Evolutionary conservation across 2,113 vertebrate species (phyloP), one percentile per base, ranked within the genome.

Genomic region (Brachionichthys hirsutus): DNA sequence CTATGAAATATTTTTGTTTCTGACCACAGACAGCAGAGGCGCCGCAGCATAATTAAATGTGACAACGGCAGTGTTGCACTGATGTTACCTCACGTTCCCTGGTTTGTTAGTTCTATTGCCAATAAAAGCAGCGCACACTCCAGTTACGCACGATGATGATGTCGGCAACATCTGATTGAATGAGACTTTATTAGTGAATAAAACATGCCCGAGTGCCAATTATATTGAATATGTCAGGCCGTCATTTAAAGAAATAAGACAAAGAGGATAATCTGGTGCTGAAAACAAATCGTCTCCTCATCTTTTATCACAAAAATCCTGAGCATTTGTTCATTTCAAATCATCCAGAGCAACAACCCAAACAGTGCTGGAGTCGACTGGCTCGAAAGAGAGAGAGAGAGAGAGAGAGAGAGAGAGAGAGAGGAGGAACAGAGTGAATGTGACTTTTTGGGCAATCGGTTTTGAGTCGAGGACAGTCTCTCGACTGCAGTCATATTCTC

Each of bases 361-460:
- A 48, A 50, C 59, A 12, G 16, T 38, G 20, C 19, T 47, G 45
- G 17, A 51, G 58, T 67, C 58, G 38, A 30, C 41, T 24, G 36
- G 52, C 54, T 54, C 2, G 0, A 56, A 8, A 30, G 35, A 38
- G 35, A 30, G 42, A n/a, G 38, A 15, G 24, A 12, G 72, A 55
- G 54, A 18, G 75, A 74, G 54, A 40, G 36, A 44, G n/a, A n/a
- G n/a, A n/a, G n/a, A n/a, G n/a, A 56, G 24, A 30, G 35, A 38
- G 35, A 30, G 42, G 38, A 15, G 24, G 14, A 74, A 55, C 54
- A 18, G 75, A 74, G 54, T 43, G 36, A 44, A 55, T 67, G 49
- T 59, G 60, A 80, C 67, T 77, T 75, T 18, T 47, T 15, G 49
- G 58, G 19, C 82, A 83, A 79, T 85, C 54, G 73, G 71, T 66